A percentile compares a stretch with the other conserved stretches of the same genome.
phyloP scores from a whole-genome alignment of 2,113 vertebrate species.

The Nesospiza acunhae region DNA sequence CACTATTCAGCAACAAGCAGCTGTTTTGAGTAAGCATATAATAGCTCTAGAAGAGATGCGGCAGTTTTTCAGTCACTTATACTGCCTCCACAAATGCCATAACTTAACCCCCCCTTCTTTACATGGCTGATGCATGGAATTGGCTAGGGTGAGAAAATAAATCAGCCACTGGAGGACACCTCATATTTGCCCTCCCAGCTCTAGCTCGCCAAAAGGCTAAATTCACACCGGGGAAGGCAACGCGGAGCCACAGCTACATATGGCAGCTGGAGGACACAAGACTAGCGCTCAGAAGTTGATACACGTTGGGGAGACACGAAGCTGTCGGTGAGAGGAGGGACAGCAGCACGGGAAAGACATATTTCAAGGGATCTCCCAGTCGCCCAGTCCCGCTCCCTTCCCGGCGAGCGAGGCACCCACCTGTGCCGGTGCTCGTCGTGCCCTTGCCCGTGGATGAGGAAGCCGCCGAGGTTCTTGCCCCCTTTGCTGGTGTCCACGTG shows the following conservation, averaged over 20 bases:
- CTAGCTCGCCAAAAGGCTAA: background rate
- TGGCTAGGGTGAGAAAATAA: background rate
- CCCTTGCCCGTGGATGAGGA: slow-evolving; percentile 90
- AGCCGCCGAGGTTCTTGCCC: slow-evolving; percentile 81
- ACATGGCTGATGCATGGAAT: background rate
- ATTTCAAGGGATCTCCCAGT: accelerated
- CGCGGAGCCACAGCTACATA: background rate
- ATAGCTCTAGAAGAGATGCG: background rate
- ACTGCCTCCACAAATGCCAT: background rate
- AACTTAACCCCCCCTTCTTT: background rate
- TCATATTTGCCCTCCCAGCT: background rate
- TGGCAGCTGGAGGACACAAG: background rate
- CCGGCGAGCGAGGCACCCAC: slow-evolving; percentile 65
- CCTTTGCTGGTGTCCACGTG: slow-evolving; percentile 91
- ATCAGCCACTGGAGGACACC: background rate
- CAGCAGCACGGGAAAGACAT: background rate
- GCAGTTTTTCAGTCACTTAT: background rate
- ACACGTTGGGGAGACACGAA: background rate
- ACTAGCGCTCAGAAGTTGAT: background rate
- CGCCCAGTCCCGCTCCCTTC: background rate
- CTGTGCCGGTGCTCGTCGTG: slow-evolving; percentile 93
- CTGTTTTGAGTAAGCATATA: background rate
- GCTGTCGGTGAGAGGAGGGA: background rate
- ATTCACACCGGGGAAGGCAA: background rate
- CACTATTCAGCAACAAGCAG: background rate